Percentiles rank a stretch among this genome's conserved stretches.
These are phyloP conservation scores for Apamea crenata DNA, from an alignment of 2,888 invertebrate species.

Conservation along the genomic window DNA sequence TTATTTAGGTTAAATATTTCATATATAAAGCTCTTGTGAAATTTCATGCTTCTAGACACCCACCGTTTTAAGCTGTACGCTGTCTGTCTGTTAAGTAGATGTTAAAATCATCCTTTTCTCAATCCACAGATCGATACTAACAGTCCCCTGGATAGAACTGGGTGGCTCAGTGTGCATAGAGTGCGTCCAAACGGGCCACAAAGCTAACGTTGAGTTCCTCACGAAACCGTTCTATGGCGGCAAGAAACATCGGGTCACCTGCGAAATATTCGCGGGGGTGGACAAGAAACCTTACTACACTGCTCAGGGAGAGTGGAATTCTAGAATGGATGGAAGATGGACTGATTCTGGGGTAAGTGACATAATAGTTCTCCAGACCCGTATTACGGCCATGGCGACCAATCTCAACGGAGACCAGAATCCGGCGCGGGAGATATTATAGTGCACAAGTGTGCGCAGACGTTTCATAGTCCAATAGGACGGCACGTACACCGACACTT, in stretches of 20 bases:
- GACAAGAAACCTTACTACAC: constrained; percentile 97
- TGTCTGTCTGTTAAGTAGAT: background rate
- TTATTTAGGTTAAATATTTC: no score
- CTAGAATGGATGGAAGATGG: constrained; percentile 98
- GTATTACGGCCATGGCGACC: background rate
- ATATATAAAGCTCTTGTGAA: no score
- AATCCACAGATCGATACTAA: constrained; percentile 95
- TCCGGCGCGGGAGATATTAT: no score
- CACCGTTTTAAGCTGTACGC: no score
- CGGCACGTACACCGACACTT: no score
- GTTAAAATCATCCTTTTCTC: background rate
- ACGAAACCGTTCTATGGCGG: constrained; percentile 99
- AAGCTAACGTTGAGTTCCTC: constrained; percentile 97
- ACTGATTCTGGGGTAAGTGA: constrained; percentile 91
- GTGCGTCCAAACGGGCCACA: constrained; percentile 98
- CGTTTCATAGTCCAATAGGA: no score
- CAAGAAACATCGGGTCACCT: constrained; percentile 96
- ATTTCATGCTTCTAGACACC: no score
- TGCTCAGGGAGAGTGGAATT: constrained; percentile 99
- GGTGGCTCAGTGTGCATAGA: constrained; percentile 97
- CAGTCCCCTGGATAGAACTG: constrained; percentile 99
- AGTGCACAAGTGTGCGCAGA: no score
- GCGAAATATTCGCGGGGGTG: constrained; percentile 94
- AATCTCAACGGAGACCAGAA: background rate
- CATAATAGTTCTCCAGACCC: background rate